These are phyloP conservation scores for Ophion ventricosus DNA, from an alignment of 2,888 invertebrate species.

Conservation along the genomic window DNA sequence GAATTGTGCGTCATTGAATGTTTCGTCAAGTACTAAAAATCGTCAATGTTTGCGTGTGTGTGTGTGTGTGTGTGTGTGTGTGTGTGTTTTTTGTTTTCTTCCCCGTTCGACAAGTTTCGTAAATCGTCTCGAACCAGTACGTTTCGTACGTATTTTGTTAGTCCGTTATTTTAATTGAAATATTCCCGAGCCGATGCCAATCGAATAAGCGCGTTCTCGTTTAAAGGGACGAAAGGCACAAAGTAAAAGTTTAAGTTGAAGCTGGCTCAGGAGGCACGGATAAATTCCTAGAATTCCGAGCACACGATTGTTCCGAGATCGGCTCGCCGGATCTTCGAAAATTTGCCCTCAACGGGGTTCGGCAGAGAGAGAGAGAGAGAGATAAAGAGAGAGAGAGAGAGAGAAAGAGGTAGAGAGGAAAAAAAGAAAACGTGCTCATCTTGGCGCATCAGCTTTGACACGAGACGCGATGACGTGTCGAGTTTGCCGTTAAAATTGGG, in stretches of 20 bases:
- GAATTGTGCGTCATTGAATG: slow-evolving; percentile 82
- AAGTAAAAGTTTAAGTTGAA: slow-evolving; percentile 76
- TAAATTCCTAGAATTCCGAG: no score
- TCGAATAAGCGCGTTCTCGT: slow-evolving; percentile 55
- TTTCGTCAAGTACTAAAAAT: slow-evolving; percentile 67
- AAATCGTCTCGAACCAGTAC: slow-evolving; percentile 74
- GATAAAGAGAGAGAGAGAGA: slow-evolving; percentile 4
- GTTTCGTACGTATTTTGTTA: slow-evolving; percentile 59
- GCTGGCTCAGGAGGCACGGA: slow-evolving; percentile 69
- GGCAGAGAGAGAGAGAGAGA: slow-evolving; percentile 23
- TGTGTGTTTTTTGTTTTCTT: slow-evolving; percentile 48
- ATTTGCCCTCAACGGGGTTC: slow-evolving; percentile 28
- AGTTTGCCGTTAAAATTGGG: slow-evolving; percentile 75
- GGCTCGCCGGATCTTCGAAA: slow-evolving; percentile 52
- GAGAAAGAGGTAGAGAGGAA: slow-evolving; percentile 28
- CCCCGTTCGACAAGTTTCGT: slow-evolving; percentile 4
- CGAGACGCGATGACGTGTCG: slow-evolving; percentile 70
- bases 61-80: slow-evolving; percentile 33
- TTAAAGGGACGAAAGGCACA: slow-evolving; percentile 78
- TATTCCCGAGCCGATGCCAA: slow-evolving; percentile 53
- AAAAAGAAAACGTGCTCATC: slow-evolving; percentile 53
- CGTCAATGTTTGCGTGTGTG: background rate
- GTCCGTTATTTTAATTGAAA: slow-evolving; percentile 20
- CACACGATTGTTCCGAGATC: no score
- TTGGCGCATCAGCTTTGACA: slow-evolving; percentile 49